Evolutionary conservation across 2,113 vertebrate genomes (phyloP), one percentile per base, ranked within the genome.

Genomic region (Ploceus nigricollis): DNA sequence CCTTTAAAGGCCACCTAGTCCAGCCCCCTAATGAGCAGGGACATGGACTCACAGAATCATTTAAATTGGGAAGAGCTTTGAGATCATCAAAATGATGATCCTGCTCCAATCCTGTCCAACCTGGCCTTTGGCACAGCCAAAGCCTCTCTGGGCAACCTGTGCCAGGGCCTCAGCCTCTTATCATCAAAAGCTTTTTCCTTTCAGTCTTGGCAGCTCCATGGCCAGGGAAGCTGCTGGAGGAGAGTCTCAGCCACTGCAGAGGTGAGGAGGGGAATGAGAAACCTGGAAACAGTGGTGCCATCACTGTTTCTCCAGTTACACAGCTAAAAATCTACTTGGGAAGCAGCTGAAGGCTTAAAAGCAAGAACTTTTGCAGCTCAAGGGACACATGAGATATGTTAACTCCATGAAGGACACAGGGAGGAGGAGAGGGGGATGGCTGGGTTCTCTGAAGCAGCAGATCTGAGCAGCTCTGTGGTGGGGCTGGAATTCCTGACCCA

Each of bases 381-480:
- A 3, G 53, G 53, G 6, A 20, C 25, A 10, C 9, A 1, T 12
- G 1, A 11, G 28, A 3, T 6, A 1, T 0, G 1, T 33, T 30
- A 31, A 15, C 6, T 37, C 23, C 3, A 1, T 11, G 53, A 11
- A 16, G 57, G 40, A 33, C 12, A 9, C 8, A 60, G 56, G 24
- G 23, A 58, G 30, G 44, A 63, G 39, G 25, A 64, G 58, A 44
- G 14, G 40, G 28, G 27, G 17, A 7, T 0, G 17, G 21, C 7
- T 3, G 2, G 31, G 33, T 33, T 33, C 21, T 33, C 31, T 28
- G 27, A 3, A 39, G 61, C 83, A 28, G 61, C 48, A 47, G 23
- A 16, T 83, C 14, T 68, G 45, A 66, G 45, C 28, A n/a, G 66
- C 54, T 80, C 70, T 31, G 12, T 27, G 72, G 5, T 82, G 60